Base-by-base conservation (phyloP, 2,113 vertebrate species). In the Amblyornis subalaris region DNA sequence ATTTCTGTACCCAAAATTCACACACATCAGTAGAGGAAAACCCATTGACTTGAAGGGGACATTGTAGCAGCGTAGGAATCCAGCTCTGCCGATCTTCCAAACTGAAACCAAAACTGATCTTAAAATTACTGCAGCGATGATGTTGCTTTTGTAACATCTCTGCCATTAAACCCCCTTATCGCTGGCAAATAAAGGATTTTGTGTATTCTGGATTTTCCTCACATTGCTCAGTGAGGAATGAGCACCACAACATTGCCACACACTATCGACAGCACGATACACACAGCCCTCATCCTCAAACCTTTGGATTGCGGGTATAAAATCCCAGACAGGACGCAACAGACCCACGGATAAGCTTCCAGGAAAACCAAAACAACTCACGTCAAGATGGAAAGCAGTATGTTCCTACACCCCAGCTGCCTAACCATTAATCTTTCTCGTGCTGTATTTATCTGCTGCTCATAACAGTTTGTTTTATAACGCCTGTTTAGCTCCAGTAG, bases 381-480 rank as follows among this genome's bases (percentile, higher is more conserved):
- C 0, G 0, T 47, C 85, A 74, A 69, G 77, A 85, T 0, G 33
- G 78, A 85, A 91, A 91, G 62, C 84, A 28, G 19, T 0, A 3
- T 9, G 38, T 60, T 92, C 45, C 81, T 33, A 65, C 62, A n/a
- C 47, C 21, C 84, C 87, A 85, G 91, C 66, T 88, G 81, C 84
- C 81, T 76, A 79, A 38, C 71, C 70, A 88, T 88, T 92, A 75
- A 50, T 90, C 91, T 95, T 88, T 80, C 60, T 76, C 82, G 57
- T 0, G 0, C 40, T 64, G 17, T 76, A 93, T 90, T 94, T 95
- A 79, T 94, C 93, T 77, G 67, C 53, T 1, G 40, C 76, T 89
- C 90, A 40, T 77, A 95, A 90, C 65, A 94, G 78, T 93, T 94
- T 95, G 88, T 24, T 91, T 93, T 86, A 86, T 48, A 84, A 64